These are phyloP conservation scores for Mandrillus leucophaeus DNA, from an alignment of 2,113 vertebrate species.

Conservation along the genomic window DNA sequence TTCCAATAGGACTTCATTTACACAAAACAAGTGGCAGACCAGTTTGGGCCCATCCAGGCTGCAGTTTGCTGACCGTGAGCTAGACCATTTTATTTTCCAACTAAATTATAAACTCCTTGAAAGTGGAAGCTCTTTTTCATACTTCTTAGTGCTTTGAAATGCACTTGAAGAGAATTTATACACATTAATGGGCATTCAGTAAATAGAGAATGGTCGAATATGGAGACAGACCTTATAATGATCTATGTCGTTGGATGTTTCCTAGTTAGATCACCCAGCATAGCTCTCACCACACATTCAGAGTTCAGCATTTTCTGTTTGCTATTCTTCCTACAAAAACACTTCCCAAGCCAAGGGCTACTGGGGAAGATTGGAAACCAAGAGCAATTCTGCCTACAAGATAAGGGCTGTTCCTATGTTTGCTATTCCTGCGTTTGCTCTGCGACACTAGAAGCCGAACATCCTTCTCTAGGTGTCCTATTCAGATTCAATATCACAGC, in stretches of 20 bases:
- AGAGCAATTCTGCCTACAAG: not conserved
- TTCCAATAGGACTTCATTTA: slow-evolving; percentile 28
- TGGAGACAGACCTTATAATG: not conserved
- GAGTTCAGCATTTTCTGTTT: not conserved
- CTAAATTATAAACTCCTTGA: slow-evolving; percentile 9
- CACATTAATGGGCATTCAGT: not conserved
- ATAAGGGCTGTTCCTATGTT: not conserved
- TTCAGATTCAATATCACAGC: not conserved
- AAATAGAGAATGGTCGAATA: not conserved
- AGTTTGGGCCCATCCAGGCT: not conserved
- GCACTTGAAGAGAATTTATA: not conserved
- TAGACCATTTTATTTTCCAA: slow-evolving; percentile 17
- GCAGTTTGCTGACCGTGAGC: not conserved
- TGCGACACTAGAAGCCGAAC: not conserved
- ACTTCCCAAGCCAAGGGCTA: not conserved
- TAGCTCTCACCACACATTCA: not conserved
- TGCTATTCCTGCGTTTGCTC: not conserved
- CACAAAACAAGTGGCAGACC: not conserved
- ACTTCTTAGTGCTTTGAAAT: not conserved
- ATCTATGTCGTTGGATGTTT: not conserved
- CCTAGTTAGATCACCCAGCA: not conserved
- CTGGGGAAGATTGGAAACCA: not conserved
- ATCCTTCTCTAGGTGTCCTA: not conserved
- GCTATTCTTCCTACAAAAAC: not conserved
- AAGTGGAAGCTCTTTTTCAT: not conserved